phyloP scores from a whole-genome alignment of 2,797 vertebrate genomes.

The Fistularia commersonii region DNA sequence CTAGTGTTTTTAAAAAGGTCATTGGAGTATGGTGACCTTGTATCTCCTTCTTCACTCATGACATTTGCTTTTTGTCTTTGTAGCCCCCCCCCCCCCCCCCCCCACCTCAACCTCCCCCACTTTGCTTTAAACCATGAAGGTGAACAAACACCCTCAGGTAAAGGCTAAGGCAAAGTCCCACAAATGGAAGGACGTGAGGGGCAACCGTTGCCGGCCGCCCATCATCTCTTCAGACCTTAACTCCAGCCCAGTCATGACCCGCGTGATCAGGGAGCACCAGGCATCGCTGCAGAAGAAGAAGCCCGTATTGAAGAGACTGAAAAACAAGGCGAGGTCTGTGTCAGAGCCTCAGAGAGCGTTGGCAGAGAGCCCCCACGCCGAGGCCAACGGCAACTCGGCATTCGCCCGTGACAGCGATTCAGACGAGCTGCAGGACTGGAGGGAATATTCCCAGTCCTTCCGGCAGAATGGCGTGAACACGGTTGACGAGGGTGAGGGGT shows the following conservation, averaged over 20 bases:
- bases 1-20: too few relatives aligned
- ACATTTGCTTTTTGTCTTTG: background rate
- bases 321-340: slow-evolving; percentile 52
- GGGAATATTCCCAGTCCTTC: slow-evolving; percentile 55
- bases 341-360: slow-evolving; percentile 11
- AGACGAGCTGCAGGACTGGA: slow-evolving; percentile 64
- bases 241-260: slow-evolving; percentile 45
- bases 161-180: slow-evolving; percentile 47
- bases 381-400: slow-evolving; percentile 62
- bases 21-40: too few relatives aligned
- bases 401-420: slow-evolving; percentile 40
- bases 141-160: slow-evolving; percentile 52
- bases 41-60: too few relatives aligned
- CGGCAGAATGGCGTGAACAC: slow-evolving; percentile 43
- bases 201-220: slow-evolving; percentile 49
- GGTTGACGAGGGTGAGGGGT: background rate
- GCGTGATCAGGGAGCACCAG: slow-evolving; percentile 50
- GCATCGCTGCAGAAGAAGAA: slow-evolving; percentile 53
- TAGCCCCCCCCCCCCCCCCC: slow-evolving; percentile 17
- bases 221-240: slow-evolving; percentile 31
- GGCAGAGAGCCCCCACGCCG: slow-evolving; percentile 24
- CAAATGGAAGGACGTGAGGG: slow-evolving; percentile 66
- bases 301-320: slow-evolving; percentile 65
- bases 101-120: slow-evolving; percentile 5
- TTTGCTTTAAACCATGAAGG: slow-evolving; percentile 69